Evolutionary conservation across 2,113 vertebrate species (phyloP).

Genomic region (Grammomys surdaster): DNA sequence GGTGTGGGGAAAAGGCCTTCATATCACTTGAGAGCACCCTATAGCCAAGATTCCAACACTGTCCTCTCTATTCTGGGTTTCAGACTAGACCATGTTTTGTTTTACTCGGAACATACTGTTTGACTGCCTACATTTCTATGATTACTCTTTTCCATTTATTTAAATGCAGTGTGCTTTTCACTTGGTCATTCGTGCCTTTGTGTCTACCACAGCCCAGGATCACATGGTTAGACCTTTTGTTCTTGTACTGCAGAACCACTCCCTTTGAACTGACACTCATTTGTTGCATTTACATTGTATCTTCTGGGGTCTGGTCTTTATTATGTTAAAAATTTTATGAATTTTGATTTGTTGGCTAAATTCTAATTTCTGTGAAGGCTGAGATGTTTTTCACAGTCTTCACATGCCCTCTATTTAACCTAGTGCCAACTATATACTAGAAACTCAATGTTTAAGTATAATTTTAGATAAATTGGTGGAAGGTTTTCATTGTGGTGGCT

Average conservation of each 20-base stretch:
- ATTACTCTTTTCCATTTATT: background rate
- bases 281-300: background rate
- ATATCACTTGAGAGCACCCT: background rate
- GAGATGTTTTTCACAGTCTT: background rate
- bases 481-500: constrained; percentile 52
- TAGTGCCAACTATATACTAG: background rate
- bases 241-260: background rate
- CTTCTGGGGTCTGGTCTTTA: background rate
- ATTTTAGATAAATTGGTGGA: background rate
- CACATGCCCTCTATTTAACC: background rate
- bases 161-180: constrained; percentile 27
- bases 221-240: background rate
- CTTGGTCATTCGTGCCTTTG: background rate
- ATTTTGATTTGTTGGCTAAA: constrained; percentile 31
- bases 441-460: constrained; percentile 42
- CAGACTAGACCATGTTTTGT: background rate
- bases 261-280: background rate
- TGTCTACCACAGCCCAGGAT: background rate
- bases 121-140: background rate
- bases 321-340: background rate
- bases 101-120: background rate
- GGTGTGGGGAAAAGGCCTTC: background rate
- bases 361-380: constrained; percentile 55
- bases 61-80: background rate
- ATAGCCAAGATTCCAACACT: background rate